Conservation (phyloP, 2,888 invertebrate genomes). For the Drosophila prostipennis region DNA sequence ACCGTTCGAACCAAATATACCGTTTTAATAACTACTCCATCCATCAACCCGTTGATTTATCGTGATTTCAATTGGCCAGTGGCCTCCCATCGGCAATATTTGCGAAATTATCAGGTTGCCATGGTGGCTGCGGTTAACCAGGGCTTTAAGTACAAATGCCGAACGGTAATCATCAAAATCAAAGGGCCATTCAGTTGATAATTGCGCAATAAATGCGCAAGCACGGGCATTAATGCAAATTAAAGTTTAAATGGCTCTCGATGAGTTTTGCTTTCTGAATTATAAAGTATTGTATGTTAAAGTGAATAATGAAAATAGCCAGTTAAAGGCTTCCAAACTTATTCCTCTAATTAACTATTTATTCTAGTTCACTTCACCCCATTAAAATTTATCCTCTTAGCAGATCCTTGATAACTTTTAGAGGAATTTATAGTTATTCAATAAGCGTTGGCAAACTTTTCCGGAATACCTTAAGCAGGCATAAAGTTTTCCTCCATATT, state of each 20-base stretch:
- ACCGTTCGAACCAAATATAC: not conserved
- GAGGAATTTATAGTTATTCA: constrained; percentile 6
- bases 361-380: not conserved
- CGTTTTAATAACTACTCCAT: not conserved
- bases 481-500: constrained; percentile 26
- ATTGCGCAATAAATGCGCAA: constrained; percentile 32
- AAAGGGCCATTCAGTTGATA: constrained; percentile 19
- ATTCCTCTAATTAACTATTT: not conserved
- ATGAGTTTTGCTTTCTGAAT: constrained; percentile 1
- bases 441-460: constrained; percentile 16
- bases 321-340: not conserved
- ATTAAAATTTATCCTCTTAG: constrained; percentile 4
- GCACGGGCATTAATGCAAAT: not conserved
- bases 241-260: not conserved
- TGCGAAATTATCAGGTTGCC: constrained; percentile 29
- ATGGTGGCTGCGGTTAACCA: constrained; percentile 33
- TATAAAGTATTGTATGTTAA: not conserved
- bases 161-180: constrained; percentile 28
- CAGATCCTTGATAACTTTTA: not conserved
- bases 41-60: not conserved
- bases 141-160: constrained; percentile 13
- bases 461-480: constrained; percentile 4
- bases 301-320: not conserved
- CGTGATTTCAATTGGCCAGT: not conserved
- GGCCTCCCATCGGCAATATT: constrained; percentile 14